Evolutionary conservation across 2,888 invertebrate species (phyloP).

Genomic region (Platycnemis pennipes): DNA sequence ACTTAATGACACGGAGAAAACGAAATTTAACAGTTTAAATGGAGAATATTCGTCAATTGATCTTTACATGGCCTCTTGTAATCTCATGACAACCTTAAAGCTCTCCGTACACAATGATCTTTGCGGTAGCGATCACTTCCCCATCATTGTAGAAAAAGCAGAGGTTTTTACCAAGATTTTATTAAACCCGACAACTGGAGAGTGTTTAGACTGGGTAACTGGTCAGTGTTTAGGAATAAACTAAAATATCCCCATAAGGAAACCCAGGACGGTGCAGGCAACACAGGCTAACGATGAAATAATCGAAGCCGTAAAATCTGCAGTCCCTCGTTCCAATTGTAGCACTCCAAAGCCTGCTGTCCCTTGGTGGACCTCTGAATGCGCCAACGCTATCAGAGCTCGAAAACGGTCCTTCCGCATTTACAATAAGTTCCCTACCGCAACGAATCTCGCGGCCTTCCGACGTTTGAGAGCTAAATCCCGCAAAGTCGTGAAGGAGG

Average conservation of each 20-base stretch:
- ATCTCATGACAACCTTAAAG: not conserved
- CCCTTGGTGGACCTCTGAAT: not conserved
- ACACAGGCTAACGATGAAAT: not conserved
- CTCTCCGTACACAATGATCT: not conserved
- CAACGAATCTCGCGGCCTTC: not conserved
- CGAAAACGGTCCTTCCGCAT: not conserved
- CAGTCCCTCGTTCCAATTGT: not conserved
- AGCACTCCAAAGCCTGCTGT: not conserved
- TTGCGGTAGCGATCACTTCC: not conserved
- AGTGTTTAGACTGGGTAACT: not conserved
- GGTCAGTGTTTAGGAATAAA: not conserved
- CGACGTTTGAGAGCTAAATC: not conserved
- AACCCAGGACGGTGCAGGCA: not conserved
- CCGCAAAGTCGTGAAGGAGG: not conserved
- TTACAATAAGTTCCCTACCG: not conserved
- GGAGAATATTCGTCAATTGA: not conserved
- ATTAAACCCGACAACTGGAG: not conserved
- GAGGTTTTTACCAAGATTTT: not conserved
- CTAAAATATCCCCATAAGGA: not conserved
- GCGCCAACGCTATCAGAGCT: not conserved
- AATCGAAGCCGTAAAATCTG: not conserved
- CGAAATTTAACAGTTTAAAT: not conserved
- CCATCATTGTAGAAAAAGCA: not conserved
- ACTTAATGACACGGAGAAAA: not conserved
- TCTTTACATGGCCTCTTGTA: not conserved